These are phyloP conservation scores for Kobus ellipsiprymnus DNA, from an alignment of 2,113 vertebrate species.

Conservation along the genomic window DNA sequence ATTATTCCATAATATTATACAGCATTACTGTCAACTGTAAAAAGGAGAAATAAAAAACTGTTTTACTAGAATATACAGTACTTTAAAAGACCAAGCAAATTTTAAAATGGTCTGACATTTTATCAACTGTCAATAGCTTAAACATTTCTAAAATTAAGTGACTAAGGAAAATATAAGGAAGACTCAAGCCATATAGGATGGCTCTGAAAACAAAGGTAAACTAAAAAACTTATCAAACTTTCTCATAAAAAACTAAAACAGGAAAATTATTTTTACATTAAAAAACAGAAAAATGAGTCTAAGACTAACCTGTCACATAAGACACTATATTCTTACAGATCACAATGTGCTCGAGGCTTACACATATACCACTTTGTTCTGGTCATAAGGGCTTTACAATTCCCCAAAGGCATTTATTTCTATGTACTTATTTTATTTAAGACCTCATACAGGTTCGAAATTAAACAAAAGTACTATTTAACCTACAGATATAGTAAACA, in stretches of 20 bases:
- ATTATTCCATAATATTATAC: not conserved
- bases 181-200: not conserved
- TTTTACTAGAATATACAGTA: not conserved
- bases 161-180: not conserved
- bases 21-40: not conserved
- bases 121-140: not conserved
- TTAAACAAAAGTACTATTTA: constrained; percentile 10
- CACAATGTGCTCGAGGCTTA: not conserved
- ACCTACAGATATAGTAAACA: not conserved
- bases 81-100: not conserved
- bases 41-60: not conserved
- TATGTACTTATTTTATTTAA: not conserved
- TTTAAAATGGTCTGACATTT: not conserved
- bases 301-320: not conserved
- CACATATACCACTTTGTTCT: not conserved
- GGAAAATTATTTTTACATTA: not conserved
- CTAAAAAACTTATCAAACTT: constrained; percentile 10
- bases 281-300: not conserved
- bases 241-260: constrained; percentile 16
- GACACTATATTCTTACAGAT: not conserved
- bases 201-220: constrained; percentile 1
- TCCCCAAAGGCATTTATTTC: not conserved
- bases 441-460: not conserved
- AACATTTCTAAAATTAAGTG: constrained; percentile 19
- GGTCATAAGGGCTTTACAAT: not conserved